These are phyloP conservation scores for Andinoacara biseriatus DNA, from an alignment of 2,113 vertebrate species.

Conservation along the genomic window DNA sequence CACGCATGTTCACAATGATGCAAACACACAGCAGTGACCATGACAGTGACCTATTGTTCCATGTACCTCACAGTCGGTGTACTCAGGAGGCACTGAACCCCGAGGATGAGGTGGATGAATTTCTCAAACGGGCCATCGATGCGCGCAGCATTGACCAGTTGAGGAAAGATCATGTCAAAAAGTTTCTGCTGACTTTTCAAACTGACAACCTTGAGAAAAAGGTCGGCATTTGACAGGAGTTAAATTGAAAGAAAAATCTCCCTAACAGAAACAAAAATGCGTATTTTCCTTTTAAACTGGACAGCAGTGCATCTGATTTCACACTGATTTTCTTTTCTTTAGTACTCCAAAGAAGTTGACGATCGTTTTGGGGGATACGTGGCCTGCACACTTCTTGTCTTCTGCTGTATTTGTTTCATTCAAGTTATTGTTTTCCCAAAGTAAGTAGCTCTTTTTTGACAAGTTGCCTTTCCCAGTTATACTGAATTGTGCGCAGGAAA, in stretches of 20 bases:
- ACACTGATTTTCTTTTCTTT: constrained; percentile 26
- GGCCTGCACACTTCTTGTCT: constrained; percentile 89
- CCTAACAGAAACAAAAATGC: neutral
- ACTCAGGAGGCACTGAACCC: constrained; percentile 92
- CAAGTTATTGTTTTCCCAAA: constrained; percentile 88
- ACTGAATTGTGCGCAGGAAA: constrained; percentile 41
- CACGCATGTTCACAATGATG: neutral
- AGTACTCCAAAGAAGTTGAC: constrained; percentile 95
- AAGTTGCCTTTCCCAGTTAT: constrained; percentile 11
- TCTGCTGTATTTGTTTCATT: constrained; percentile 90
- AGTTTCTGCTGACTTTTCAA: constrained; percentile 95
- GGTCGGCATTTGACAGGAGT: constrained; percentile 69
- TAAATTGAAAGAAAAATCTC: neutral
- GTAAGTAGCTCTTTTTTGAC: constrained; percentile 79
- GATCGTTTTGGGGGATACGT: constrained; percentile 92
- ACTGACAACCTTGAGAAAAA: constrained; percentile 90
- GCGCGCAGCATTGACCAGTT: constrained; percentile 96
- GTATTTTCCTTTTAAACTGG: neutral
- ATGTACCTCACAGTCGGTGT: constrained; percentile 81
- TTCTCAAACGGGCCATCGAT: constrained; percentile 93
- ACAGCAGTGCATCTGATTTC: neutral
- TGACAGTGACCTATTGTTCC: constrained; percentile 49
- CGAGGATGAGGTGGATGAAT: constrained; percentile 95
- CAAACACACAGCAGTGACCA: constrained; percentile 12
- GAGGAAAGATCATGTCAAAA: constrained; percentile 94